Evolutionary conservation across 2,888 invertebrate genomes (phyloP).

Genomic region (Philereme transversata): DNA sequence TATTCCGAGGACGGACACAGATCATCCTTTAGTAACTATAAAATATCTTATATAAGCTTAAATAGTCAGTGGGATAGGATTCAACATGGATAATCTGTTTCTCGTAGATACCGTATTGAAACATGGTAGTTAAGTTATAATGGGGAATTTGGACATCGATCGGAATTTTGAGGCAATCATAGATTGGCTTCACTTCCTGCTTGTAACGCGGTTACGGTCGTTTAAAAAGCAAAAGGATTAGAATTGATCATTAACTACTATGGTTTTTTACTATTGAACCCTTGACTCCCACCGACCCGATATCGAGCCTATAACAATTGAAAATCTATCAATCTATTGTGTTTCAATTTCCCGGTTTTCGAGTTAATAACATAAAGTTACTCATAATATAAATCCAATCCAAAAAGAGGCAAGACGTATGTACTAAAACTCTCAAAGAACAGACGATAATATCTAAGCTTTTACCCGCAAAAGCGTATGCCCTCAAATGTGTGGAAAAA

Average conservation of each 20-base stretch:
- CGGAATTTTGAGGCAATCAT: conserved; percentile 14
- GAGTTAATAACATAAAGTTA: no score
- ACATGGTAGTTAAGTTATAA: no score
- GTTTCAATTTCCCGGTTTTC: no score
- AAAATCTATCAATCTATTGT: no score
- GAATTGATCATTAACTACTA: conserved; percentile 25
- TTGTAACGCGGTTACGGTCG: conserved; percentile 35
- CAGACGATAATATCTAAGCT: conserved; percentile 22
- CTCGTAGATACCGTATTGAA: no score
- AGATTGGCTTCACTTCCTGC: conserved; percentile 61
- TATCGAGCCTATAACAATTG: no score
- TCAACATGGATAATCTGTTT: no score
- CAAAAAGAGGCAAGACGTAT: conserved; percentile 6
- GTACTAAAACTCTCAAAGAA: conserved; percentile 12
- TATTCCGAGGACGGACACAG: conserved; percentile 13
- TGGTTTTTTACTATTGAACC: neutral
- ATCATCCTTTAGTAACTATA: conserved; percentile 8
- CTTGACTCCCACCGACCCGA: no score
- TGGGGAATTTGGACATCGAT: conserved; percentile 4
- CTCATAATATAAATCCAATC: conserved; percentile 5
- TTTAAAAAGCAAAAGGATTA: conserved; percentile 12
- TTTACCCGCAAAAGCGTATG: conserved; percentile 26
- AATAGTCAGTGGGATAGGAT: no score
- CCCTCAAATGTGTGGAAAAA: conserved; percentile 34
- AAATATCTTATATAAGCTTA: neutral